Base-by-base conservation (phyloP, 1,140 invertebrate species). In the Drosophila eugracilis region DNA sequence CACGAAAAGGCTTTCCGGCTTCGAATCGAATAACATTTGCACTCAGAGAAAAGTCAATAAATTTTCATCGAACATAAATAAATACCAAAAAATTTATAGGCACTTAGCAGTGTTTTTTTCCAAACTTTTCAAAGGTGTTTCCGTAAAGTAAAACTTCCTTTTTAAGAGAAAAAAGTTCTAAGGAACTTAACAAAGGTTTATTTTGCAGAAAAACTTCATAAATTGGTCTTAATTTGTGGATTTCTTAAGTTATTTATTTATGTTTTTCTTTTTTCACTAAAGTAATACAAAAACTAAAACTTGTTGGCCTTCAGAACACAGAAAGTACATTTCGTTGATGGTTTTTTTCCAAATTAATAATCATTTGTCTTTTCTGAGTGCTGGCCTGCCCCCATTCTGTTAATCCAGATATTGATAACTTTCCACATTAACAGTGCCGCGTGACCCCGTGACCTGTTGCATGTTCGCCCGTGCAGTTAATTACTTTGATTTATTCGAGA, bases 401-500 rank as follows among this genome's bases (percentile, higher is more conserved):
- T 62, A 62, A 26, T 24, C 39, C 17, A 32, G 41, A 42, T 65
- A 67, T 67, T 65, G 63, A 67, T 65, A 65, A 28, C 44, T 67
- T 66, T 67, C 12, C 45, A 65, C 45, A 26, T 30, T 34, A 39
- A 36, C 14, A 70, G 36, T 32, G 63, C 24, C 47, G 47, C 41
- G 44, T 84, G 80, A 76, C 77, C 80, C 44, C 57, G 44, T 85
- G 72, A 75, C 80, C 80, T 84, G 80, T 84, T 84, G 80, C 80
- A 84, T 85, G 80, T 49, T 19, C 37, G 34, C 42, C 39, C 47
- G 9, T 48, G 59, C 49, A 85, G 83, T 88, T 88, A 88, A 88
- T 86, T 88, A 81, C 77, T 78, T 86, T 86, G 81, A 86, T 86
- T 86, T 86, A 86, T 85, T 86, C 62, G 58, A 76, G 60, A 80